phyloP scores from a whole-genome alignment of 2,888 invertebrate species.

The Odontocerum albicorne region DNA sequence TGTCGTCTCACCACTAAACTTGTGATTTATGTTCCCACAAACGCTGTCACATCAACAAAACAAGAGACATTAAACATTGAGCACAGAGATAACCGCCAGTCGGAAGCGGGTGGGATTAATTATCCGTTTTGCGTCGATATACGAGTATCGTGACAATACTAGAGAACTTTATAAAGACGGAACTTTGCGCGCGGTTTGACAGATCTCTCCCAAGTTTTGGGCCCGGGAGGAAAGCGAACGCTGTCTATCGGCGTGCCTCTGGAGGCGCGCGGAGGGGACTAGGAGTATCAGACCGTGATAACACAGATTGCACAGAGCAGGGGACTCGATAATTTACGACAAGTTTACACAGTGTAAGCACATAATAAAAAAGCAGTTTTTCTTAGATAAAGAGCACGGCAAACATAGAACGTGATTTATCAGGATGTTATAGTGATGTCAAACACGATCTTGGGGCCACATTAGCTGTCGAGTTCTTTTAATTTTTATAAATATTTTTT shows the following conservation, averaged over 20 bases:
- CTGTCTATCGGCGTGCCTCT: slow-evolving; percentile 1
- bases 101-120: too few species aligned
- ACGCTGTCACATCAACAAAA: too few species aligned
- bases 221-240: too few species aligned
- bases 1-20: too few species aligned
- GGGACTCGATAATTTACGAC: slow-evolving; percentile 30
- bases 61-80: too few species aligned
- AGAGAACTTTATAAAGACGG: too few species aligned
- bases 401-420: slow-evolving; percentile 34
- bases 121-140: too few species aligned
- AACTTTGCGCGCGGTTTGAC: too few species aligned
- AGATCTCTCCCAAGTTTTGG: too few species aligned
- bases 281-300: slow-evolving; percentile 15
- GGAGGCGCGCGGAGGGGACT: neutral
- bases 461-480: slow-evolving; percentile 19
- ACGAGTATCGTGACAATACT: too few species aligned
- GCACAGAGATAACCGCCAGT: too few species aligned
- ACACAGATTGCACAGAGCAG: slow-evolving; percentile 22
- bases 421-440: slow-evolving; percentile 27
- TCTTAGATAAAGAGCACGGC: slow-evolving; percentile 31
- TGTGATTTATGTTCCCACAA: too few species aligned
- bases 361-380: slow-evolving; percentile 28
- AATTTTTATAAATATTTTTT: slow-evolving; percentile 20
- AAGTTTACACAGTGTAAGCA: slow-evolving; percentile 34
- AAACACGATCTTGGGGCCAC: slow-evolving; percentile 17